A percentile compares a stretch with the other conserved stretches of the same genome.
Conservation (phyloP, 2,888 invertebrate species). For the Sphecodes monilicornis region DNA sequence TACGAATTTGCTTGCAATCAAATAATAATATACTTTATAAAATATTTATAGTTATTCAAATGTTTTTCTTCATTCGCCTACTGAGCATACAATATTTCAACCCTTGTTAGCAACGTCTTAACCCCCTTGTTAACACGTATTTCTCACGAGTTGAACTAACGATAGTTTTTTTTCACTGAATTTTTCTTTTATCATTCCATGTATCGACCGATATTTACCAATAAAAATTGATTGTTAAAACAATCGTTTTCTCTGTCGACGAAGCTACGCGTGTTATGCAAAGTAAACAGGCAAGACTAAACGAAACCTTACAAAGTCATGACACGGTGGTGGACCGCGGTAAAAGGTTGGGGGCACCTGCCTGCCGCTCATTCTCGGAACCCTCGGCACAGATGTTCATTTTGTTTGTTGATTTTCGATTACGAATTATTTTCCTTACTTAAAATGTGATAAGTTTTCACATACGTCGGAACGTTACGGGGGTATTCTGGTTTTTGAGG, state of each 20-base stretch:
- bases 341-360: constrained; percentile 80
- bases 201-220: not conserved
- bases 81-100: no score
- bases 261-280: constrained; percentile 15
- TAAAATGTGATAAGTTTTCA: not conserved
- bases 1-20: no score
- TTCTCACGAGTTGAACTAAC: not conserved
- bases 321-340: constrained; percentile 71
- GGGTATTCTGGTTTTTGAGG: no score
- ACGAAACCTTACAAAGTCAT: constrained; percentile 71
- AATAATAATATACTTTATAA: no score
- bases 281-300: constrained; percentile 39
- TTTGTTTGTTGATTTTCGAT: constrained; percentile 39
- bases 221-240: not conserved
- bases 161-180: not conserved
- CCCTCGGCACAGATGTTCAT: constrained; percentile 72
- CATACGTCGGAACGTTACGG: not conserved
- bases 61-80: no score
- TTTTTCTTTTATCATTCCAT: not conserved
- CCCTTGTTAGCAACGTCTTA: no score
- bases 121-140: no score
- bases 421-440: constrained; percentile 19
- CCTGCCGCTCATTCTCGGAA: constrained; percentile 52
- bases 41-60: no score
- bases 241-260: constrained; percentile 5